Base-by-base conservation (phyloP, 2,888 invertebrate genomes). In the Cylloceria caligata region DNA sequence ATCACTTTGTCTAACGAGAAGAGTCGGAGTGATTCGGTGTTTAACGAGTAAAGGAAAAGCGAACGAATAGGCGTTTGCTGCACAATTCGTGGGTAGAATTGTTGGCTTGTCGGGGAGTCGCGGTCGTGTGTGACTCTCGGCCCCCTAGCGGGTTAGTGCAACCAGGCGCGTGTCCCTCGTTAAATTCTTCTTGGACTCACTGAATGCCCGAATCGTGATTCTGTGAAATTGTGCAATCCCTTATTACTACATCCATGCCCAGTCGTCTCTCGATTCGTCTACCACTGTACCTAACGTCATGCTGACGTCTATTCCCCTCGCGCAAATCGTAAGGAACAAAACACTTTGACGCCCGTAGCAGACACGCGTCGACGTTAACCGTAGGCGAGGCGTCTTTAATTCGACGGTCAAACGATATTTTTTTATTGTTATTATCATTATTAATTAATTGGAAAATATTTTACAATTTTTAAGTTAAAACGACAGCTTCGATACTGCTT, bases 191-290 rank as follows among this genome's bases (percentile, higher is more conserved):
- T 72, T 45, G 45, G 67, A 71, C 87, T 83, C 84, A 76, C 55
- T 83, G 87, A 84, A 85, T 80, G 82, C 85, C 83, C 83, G 74
- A 80, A 74, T 85, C 86, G 87, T 83, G 89, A 90, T 88, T 89
- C 89, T 89, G 87, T 89, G 88, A 91, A 91, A 91, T 91, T 88
- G 90, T 83, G 86, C 90, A 88, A 89, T 90, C 90, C 87, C 83
- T 90, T 89, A 88, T 89, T 88, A 86, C 85, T 21, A 34, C 34
- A 55, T 57, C 39, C 47, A 62, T 27, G 36, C 30, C 34, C 34
- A 19, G 19, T 24, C 16, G 42, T 45, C 9, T 71, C 36, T 69
- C 24, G 36, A 4, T 62, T 13, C 27, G 55, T 65, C n/a, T 30
- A 55, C 39, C 47, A 19, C 55, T 27, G 27, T 3, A 30, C 7